phyloP scores from a whole-genome alignment of 2,113 vertebrate genomes.

The Micronycteris hirsuta region DNA sequence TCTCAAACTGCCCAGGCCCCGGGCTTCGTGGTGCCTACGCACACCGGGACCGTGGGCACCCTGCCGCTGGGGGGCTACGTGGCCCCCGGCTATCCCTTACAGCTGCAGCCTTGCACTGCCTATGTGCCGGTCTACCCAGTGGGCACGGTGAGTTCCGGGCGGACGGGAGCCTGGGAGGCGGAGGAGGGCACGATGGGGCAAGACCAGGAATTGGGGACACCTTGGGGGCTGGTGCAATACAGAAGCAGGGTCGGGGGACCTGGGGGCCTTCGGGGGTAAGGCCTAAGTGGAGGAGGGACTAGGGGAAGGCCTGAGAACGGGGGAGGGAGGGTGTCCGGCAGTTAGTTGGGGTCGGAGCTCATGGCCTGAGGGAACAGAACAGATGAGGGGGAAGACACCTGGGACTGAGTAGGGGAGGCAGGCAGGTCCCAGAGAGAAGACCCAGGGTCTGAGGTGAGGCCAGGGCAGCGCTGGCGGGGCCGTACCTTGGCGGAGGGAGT shows the following conservation, averaged over 20 bases:
- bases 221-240: neutral
- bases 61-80: constrained; percentile 88
- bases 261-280: neutral
- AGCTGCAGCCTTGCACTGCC: constrained; percentile 93
- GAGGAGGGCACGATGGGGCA: neutral
- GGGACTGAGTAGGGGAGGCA: neutral
- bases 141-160: constrained; percentile 80
- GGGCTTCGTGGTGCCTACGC: constrained; percentile 90
- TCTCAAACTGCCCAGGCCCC: constrained; percentile 81
- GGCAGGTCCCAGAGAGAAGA: neutral
- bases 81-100: constrained; percentile 89
- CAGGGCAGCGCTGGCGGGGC: neutral
- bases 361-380: neutral
- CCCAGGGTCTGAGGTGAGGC: neutral
- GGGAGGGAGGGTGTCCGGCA: neutral
- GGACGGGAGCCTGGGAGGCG: neutral
- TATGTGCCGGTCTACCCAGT: constrained; percentile 93
- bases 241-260: neutral
- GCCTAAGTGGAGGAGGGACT: neutral
- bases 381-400: neutral
- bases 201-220: neutral
- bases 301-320: neutral
- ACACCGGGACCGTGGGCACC: constrained; percentile 82
- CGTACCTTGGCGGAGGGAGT: neutral
- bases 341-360: neutral